Evolutionary conservation across 2,113 vertebrate species (phyloP).

Genomic region (Dicerorhinus sumatrensis): DNA sequence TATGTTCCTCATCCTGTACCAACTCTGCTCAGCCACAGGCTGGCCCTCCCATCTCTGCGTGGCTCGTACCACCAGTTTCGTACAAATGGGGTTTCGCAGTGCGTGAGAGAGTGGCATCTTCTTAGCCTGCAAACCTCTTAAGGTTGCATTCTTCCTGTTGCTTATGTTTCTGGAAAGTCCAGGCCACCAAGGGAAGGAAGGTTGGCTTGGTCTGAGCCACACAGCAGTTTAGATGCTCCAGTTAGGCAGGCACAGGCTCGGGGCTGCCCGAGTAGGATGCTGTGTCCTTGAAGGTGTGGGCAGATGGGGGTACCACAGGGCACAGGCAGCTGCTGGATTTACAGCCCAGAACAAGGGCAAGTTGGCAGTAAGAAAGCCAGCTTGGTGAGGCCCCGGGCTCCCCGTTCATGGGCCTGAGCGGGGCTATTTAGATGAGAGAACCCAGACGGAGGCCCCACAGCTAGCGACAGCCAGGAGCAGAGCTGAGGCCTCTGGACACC

Average conservation of each 20-base stretch:
- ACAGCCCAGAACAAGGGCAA: rapidly evolving
- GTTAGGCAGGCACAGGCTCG: rapidly evolving
- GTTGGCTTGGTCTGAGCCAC: background rate
- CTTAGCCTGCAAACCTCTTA: background rate
- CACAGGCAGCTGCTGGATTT: background rate
- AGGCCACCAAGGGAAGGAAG: background rate
- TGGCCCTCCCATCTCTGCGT: background rate
- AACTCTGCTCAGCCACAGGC: background rate
- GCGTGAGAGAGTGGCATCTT: no score
- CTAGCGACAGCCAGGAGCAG: background rate
- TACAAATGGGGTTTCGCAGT: background rate
- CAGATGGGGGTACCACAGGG: background rate
- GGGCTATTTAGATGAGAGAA: no score
- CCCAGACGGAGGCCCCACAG: background rate
- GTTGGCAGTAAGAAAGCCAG: background rate
- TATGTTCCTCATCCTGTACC: background rate
- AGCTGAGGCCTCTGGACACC: background rate
- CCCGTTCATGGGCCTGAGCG: background rate
- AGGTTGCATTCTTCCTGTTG: background rate
- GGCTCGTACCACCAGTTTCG: background rate
- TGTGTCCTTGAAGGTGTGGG: background rate
- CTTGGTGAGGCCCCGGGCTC: rapidly evolving
- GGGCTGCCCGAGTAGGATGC: background rate
- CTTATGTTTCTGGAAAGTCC: background rate
- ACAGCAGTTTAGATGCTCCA: background rate